A percentile compares a stretch with the other conserved stretches of the same genome.
Conservation (phyloP, 35 echinoderm and acorn worm species). For the Lytechinus variegatus region DNA sequence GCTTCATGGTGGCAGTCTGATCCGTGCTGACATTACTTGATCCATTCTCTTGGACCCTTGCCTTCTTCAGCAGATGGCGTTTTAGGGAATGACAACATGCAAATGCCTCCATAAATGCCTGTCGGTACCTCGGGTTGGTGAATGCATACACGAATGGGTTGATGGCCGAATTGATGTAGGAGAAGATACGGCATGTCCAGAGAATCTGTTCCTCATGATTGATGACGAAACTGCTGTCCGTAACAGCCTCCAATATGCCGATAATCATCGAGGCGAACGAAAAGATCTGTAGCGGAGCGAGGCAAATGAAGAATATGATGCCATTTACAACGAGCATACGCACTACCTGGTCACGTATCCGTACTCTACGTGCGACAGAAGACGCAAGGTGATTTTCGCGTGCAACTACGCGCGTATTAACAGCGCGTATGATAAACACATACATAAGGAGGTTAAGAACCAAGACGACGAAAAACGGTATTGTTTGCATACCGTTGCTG, state of each 20-base stretch:
- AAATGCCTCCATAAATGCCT: slow-evolving; percentile 26
- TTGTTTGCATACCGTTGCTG: slow-evolving; percentile 31
- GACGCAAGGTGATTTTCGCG: background rate
- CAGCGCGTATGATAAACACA: slow-evolving; percentile 43
- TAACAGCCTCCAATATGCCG: background rate
- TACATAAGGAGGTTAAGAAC: slow-evolving; percentile 54
- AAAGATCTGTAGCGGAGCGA: slow-evolving; percentile 44
- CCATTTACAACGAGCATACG: slow-evolving; percentile 62
- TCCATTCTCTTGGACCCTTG: background rate
- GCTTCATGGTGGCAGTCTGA: background rate
- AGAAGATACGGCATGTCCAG: slow-evolving; percentile 41
- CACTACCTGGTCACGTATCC: slow-evolving; percentile 36
- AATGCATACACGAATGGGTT: slow-evolving; percentile 51
- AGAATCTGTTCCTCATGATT: background rate
- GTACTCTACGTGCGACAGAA: background rate
- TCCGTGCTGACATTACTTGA: background rate
- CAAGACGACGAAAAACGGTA: slow-evolving; percentile 67
- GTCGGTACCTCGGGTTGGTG: slow-evolving; percentile 54
- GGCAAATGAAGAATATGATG: slow-evolving; percentile 57
- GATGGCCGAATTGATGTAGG: slow-evolving; percentile 59
- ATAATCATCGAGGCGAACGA: background rate
- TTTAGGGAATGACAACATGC: background rate
- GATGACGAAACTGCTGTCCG: background rate
- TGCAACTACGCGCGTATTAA: background rate
- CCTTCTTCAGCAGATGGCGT: background rate